Evolutionary conservation across 37 sponge, comb jelly and placozoan genomes (phyloP).

Genomic region (Agelas oroides): DNA sequence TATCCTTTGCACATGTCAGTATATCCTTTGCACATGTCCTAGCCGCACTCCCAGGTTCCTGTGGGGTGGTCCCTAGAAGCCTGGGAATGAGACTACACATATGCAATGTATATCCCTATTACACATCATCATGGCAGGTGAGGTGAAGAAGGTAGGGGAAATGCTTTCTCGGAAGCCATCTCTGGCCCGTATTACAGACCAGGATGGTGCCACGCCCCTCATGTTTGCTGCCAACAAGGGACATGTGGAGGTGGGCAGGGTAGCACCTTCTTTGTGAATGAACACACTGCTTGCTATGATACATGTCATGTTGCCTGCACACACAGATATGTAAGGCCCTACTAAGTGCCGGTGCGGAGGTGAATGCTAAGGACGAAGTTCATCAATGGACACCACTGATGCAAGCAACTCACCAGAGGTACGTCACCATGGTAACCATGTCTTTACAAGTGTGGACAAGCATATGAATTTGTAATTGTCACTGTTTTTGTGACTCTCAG

Average conservation of each 20-base stretch:
- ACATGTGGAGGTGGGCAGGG: conserved; percentile 64
- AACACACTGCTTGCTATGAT: too few relatives aligned
- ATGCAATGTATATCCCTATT: neutral
- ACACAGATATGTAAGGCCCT: conserved; percentile 51
- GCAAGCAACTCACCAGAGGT: conserved; percentile 86
- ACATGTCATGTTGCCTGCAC: too few relatives aligned
- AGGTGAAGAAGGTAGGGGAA: conserved; percentile 11
- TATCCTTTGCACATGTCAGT: too few relatives aligned
- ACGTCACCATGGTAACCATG: neutral
- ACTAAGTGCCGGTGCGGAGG: conserved; percentile 52
- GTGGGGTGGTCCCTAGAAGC: too few relatives aligned
- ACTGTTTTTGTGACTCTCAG: conserved; percentile 18
- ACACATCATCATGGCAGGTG: conserved; percentile 33
- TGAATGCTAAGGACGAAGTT: conserved; percentile 70
- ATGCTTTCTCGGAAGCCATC: conserved; percentile 13
- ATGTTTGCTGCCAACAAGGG: conserved; percentile 87
- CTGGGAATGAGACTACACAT: too few relatives aligned
- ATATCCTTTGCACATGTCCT: neutral
- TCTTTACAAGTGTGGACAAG: too few relatives aligned
- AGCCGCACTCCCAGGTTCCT: neutral
- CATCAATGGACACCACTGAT: conserved; percentile 88
- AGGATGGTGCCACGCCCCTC: conserved; percentile 90
- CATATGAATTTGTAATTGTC: conserved; percentile 6
- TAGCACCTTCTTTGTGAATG: too few relatives aligned
- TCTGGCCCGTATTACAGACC: conserved; percentile 35